Evolutionary conservation across 2,113 vertebrate species (phyloP).

Genomic region (Acrocephalus arundinaceus): DNA sequence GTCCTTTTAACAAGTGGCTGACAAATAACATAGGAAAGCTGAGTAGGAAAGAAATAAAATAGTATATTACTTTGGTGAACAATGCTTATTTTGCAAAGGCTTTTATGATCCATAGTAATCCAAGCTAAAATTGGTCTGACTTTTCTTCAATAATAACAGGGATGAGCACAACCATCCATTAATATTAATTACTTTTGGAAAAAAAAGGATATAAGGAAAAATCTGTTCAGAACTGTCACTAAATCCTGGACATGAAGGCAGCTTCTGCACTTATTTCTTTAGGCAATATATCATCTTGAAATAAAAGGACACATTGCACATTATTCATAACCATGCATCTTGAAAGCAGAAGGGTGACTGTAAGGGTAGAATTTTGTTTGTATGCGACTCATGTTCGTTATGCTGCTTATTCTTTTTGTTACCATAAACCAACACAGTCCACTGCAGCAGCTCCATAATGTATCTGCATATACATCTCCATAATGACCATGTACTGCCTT

Average conservation of each 20-base stretch:
- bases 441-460: fast-evolving
- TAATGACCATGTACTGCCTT: background rate
- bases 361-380: background rate
- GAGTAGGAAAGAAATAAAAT: background rate
- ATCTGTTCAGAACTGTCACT: background rate
- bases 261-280: background rate
- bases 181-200: background rate
- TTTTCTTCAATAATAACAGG: background rate
- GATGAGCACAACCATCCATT: background rate
- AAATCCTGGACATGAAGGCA: background rate
- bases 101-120: background rate
- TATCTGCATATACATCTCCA: background rate
- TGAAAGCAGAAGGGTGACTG: background rate
- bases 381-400: background rate
- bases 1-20: background rate
- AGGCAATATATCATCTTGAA: background rate
- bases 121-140: background rate
- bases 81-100: background rate
- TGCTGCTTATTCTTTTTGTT: background rate
- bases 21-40: background rate
- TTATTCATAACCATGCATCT: background rate
- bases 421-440: background rate
- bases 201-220: background rate
- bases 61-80: background rate
- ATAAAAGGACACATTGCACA: background rate